Percentiles rank a stretch among this genome's conserved stretches.
phyloP scores from a whole-genome alignment of 2,888 invertebrate species.

The Drosophila ezoana region DNA sequence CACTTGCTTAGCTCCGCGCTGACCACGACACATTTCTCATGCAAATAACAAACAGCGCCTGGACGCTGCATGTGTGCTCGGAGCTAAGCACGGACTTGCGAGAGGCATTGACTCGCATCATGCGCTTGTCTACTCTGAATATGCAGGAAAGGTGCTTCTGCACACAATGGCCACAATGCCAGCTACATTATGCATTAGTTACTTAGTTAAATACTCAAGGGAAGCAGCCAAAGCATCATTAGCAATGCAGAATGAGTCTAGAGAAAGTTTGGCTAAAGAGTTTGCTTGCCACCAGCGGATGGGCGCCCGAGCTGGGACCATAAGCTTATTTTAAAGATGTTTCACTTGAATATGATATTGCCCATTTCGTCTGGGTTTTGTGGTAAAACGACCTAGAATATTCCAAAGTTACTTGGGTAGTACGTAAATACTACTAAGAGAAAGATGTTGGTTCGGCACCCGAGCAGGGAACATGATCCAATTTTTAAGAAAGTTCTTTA shows the following conservation, averaged over 20 bases:
- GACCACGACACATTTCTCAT: conserved; percentile 64
- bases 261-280: not conserved
- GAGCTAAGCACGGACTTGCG: conserved; percentile 8
- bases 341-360: too few species aligned
- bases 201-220: conserved; percentile 20
- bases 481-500: too few species aligned
- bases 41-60: conserved; percentile 58
- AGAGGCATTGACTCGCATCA: conserved; percentile 46
- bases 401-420: too few species aligned
- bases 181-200: conserved; percentile 34
- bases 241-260: not conserved
- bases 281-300: too few species aligned
- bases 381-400: too few species aligned
- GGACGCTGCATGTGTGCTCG: not conserved
- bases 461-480: not conserved
- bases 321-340: not conserved
- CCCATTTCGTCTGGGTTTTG: too few species aligned
- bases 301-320: conserved; percentile 1
- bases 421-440: too few species aligned
- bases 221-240: conserved; percentile 8
- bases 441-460: not conserved
- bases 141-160: conserved; percentile 20
- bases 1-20: conserved; percentile 44
- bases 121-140: conserved; percentile 30
- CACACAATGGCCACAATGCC: conserved; percentile 2